Conservation (phyloP, 2,113 vertebrate species). For the Pao palembangensis region DNA sequence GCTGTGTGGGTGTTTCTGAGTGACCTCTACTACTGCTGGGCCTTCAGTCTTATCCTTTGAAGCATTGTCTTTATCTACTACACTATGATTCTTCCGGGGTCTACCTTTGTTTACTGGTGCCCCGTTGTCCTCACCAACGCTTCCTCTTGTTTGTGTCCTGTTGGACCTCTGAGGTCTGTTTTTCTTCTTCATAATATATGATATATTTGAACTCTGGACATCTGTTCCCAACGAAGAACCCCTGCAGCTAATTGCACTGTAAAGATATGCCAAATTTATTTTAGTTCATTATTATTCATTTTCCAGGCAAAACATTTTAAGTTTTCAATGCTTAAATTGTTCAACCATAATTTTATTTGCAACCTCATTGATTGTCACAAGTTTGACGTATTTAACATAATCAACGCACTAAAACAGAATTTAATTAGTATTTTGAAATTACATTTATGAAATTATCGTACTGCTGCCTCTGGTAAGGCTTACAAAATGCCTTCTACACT, state of each 20-base stretch:
- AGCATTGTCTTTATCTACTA: not conserved
- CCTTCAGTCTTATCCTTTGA: not conserved
- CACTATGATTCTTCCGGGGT: conserved; percentile 26
- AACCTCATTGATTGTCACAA: too few relatives aligned
- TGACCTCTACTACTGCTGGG: not conserved
- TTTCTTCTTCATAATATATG: conserved; percentile 72
- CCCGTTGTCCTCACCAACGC: conserved; percentile 10
- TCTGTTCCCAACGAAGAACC: not conserved
- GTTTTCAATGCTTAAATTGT: too few relatives aligned
- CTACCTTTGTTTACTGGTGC: conserved; percentile 39
- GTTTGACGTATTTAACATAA: too few relatives aligned
- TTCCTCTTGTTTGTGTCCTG: conserved; percentile 20
- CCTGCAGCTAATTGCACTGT: conserved; percentile 2
- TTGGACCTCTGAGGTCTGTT: conserved; percentile 67
- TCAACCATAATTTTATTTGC: too few relatives aligned
- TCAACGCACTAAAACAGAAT: too few relatives aligned
- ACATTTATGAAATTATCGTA: too few relatives aligned
- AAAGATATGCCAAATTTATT: not conserved
- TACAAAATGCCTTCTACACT: too few relatives aligned
- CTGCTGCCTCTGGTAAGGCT: too few relatives aligned
- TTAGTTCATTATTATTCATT: too few relatives aligned
- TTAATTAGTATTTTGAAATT: too few relatives aligned
- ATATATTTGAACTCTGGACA: not conserved
- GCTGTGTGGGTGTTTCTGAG: conserved; percentile 13
- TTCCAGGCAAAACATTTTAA: too few relatives aligned